A percentile compares a stretch with the other conserved stretches of the same genome.
phyloP scores from a whole-genome alignment of 1,140 invertebrate species.

The Teleopsis dalmanni region DNA sequence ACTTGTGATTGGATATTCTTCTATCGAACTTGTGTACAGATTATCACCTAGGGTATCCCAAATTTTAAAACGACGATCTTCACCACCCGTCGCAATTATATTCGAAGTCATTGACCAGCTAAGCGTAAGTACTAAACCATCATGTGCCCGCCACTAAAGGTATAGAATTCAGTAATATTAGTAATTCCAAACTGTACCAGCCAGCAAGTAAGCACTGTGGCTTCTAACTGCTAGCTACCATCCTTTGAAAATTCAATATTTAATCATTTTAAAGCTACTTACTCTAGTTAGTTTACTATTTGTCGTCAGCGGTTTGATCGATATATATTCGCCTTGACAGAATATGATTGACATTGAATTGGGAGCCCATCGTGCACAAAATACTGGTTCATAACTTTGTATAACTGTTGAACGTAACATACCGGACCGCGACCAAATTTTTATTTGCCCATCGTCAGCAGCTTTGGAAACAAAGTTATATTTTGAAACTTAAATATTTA shows the following conservation, averaged over 20 bases:
- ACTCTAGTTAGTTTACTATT: slow-evolving; percentile 81
- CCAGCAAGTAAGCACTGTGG: neutral
- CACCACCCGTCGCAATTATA: slow-evolving; percentile 85
- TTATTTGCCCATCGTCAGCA: slow-evolving; percentile 93
- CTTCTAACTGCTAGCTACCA: neutral
- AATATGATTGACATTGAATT: slow-evolving; percentile 79
- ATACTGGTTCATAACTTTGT: slow-evolving; percentile 70
- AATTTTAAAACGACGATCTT: slow-evolving; percentile 92
- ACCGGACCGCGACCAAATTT: slow-evolving; percentile 94
- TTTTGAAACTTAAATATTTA: neutral
- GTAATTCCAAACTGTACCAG: neutral
- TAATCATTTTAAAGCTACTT: slow-evolving; percentile 13
- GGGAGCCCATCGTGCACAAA: slow-evolving; percentile 80
- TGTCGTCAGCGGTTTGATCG: slow-evolving; percentile 85
- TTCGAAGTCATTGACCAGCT: slow-evolving; percentile 85
- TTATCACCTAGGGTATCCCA: slow-evolving; percentile 88
- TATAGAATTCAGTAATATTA: too few relatives aligned
- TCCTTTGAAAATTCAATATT: neutral
- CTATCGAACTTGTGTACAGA: slow-evolving; percentile 71
- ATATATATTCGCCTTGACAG: slow-evolving; percentile 70
- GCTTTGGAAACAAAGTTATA: slow-evolving; percentile 41
- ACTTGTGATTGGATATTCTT: slow-evolving; percentile 87
- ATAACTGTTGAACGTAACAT: slow-evolving; percentile 88
- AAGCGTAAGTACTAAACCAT: slow-evolving; percentile 79
- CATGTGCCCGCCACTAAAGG: slow-evolving; percentile 90